A percentile compares a stretch with the other conserved stretches of the same genome.
These are phyloP conservation scores for Cisticola juncidis DNA, from an alignment of 2,113 vertebrate species.

Conservation along the genomic window DNA sequence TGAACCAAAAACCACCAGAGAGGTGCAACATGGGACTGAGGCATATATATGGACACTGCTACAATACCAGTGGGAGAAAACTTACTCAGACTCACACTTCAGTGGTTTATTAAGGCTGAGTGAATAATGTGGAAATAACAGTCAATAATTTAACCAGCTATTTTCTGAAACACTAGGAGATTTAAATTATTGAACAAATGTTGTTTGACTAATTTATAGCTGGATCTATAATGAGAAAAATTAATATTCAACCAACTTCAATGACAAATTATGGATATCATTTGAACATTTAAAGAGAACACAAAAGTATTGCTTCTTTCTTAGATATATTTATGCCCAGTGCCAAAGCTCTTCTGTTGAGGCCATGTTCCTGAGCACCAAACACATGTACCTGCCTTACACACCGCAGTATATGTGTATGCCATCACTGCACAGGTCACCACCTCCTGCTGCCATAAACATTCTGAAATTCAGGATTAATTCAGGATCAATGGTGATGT, in stretches of 20 bases:
- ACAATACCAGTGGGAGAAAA: not conserved
- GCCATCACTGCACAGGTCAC: not conserved
- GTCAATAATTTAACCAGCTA: not conserved
- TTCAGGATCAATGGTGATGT: not conserved
- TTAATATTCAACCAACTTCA: not conserved
- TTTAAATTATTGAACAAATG: not conserved
- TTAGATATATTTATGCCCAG: not conserved
- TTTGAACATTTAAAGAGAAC: not conserved
- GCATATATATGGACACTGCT: too few relatives aligned
- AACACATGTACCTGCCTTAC: not conserved
- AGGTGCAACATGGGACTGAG: fast-evolving
- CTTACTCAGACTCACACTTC: not conserved
- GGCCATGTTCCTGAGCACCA: not conserved
- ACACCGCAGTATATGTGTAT: fast-evolving
- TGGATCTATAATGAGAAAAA: not conserved
- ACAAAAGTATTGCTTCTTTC: not conserved
- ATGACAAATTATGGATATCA: not conserved
- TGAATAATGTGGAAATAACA: not conserved
- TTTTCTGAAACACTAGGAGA: not conserved
- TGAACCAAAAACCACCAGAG: not conserved
- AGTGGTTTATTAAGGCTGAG: not conserved
- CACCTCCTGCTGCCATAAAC: not conserved
- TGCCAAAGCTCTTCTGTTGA: not conserved
- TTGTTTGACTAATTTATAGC: not conserved
- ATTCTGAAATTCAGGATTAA: fast-evolving